phyloP scores from a whole-genome alignment of 2,113 vertebrate species.

The Rostratula benghalensis region DNA sequence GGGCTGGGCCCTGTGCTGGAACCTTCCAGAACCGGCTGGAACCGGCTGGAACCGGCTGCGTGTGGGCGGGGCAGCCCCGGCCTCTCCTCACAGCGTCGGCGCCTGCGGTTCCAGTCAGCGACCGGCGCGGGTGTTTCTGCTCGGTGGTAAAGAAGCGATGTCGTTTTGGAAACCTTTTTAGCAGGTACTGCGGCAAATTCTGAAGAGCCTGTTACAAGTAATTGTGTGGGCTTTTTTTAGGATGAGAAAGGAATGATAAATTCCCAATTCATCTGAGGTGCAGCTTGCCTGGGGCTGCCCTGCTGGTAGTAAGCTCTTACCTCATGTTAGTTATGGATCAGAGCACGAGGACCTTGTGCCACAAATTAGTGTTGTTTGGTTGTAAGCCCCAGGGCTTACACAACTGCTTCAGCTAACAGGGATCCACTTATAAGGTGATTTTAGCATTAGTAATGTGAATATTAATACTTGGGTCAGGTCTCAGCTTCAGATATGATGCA shows the following conservation, averaged over 20 bases:
- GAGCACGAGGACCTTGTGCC: background rate
- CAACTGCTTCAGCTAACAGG: background rate
- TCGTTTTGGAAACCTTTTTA: rapidly evolving
- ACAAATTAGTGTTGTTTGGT: background rate
- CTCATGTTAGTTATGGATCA: rapidly evolving
- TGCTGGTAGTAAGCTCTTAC: background rate
- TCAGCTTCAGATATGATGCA: background rate
- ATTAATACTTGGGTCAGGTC: background rate
- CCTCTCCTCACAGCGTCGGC: background rate
- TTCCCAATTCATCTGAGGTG: background rate
- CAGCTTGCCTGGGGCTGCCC: background rate
- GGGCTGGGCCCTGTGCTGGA: background rate
- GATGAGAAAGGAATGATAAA: background rate
- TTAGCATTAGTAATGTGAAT: background rate
- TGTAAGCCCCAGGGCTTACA: background rate
- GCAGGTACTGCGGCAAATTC: background rate
- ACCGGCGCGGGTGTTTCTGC: background rate
- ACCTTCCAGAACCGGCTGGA: background rate
- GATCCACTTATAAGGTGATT: background rate
- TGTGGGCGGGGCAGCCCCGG: rapidly evolving
- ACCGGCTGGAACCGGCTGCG: background rate
- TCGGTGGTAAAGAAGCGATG: background rate
- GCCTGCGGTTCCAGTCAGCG: rapidly evolving
- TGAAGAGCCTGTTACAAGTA: background rate
- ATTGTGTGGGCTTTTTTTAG: too few species aligned